These are phyloP conservation scores for Miltochrista miniata DNA, from an alignment of 2,888 invertebrate genomes.

Conservation along the genomic window DNA sequence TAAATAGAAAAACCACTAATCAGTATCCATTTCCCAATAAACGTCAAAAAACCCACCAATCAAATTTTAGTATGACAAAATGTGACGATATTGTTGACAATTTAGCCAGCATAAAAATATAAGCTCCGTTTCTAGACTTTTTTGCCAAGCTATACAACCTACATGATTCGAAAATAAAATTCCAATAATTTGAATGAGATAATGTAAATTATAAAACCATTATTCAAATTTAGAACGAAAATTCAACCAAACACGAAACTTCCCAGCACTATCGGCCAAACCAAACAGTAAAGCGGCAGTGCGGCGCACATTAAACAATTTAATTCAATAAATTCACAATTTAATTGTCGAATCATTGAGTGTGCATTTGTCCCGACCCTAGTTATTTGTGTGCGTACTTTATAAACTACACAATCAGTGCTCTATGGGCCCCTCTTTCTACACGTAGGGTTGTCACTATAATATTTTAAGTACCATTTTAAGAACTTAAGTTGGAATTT, in stretches of 20 bases:
- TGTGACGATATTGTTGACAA: too few species aligned
- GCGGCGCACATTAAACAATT: slow-evolving; percentile 43
- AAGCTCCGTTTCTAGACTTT: too few species aligned
- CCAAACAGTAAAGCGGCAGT: slow-evolving; percentile 13
- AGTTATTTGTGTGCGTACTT: slow-evolving; percentile 37
- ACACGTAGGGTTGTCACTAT: slow-evolving; percentile 36
- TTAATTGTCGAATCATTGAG: slow-evolving; percentile 77
- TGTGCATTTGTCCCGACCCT: slow-evolving; percentile 53
- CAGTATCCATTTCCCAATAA: too few species aligned
- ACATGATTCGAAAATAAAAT: too few species aligned
- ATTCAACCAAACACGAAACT: background rate
- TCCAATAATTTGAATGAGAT: too few species aligned
- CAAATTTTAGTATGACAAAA: too few species aligned
- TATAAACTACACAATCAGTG: slow-evolving; percentile 51
- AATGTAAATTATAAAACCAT: background rate
- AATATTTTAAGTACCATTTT: background rate
- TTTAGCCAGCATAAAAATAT: too few species aligned
- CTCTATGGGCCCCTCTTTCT: slow-evolving; percentile 44
- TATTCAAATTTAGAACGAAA: background rate
- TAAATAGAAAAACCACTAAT: too few species aligned
- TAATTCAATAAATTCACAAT: slow-evolving; percentile 71
- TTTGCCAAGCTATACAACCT: too few species aligned
- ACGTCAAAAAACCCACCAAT: too few species aligned
- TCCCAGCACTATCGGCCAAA: background rate
- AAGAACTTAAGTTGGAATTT: too few species aligned